A percentile compares a stretch with the other conserved stretches of the same genome.
Evolutionary conservation across 2,113 vertebrate genomes (phyloP).

Genomic region (Gyps fulvus): DNA sequence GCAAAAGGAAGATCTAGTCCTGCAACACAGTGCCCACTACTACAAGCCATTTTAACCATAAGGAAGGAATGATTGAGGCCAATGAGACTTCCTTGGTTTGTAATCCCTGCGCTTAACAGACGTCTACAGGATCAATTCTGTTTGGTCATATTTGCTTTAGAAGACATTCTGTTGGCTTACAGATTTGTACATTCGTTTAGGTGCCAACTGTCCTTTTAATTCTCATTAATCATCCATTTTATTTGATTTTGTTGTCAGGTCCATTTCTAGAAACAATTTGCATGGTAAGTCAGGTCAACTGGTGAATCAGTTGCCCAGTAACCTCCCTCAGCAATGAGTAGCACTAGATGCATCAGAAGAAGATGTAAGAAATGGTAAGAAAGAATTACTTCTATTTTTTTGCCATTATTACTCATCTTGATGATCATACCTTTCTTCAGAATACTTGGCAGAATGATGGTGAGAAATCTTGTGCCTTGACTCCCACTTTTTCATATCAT

Average conservation of each 20-base stretch:
- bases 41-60: not conserved
- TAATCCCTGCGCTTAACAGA: not conserved
- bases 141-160: not conserved
- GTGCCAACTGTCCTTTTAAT: not conserved
- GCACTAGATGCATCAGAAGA: not conserved
- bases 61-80: not conserved
- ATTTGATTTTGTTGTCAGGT: not conserved
- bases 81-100: not conserved
- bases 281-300: not conserved
- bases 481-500: not conserved
- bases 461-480: not conserved
- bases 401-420: not conserved
- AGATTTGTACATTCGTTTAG: not conserved
- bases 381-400: not conserved
- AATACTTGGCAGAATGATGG: not conserved
- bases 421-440: not conserved
- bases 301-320: not conserved
- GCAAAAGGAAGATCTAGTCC: not conserved
- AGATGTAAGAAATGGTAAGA: not conserved
- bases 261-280: not conserved
- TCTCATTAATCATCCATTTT: not conserved
- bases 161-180: not conserved
- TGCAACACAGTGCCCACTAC: not conserved
- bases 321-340: not conserved
- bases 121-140: not conserved